These are phyloP conservation scores for Hanleya hanleyi DNA, from an alignment of 2,888 invertebrate species.

Conservation along the genomic window DNA sequence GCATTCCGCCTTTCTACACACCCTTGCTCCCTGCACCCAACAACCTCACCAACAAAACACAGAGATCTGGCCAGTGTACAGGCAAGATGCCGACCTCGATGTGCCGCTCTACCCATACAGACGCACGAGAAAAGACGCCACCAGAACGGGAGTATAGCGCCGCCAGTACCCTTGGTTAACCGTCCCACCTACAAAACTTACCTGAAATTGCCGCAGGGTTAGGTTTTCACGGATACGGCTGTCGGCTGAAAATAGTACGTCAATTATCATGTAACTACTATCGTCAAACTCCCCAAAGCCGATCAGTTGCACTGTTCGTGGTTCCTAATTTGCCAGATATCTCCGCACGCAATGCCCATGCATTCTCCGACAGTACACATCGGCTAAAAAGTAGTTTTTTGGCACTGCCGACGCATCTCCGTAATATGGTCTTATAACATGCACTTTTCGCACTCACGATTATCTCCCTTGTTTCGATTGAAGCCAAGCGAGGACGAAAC, in stretches of 20 bases:
- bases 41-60: constrained; percentile 11
- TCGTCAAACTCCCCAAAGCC: too few relatives aligned
- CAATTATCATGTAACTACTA: constrained; percentile 1
- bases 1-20: not conserved
- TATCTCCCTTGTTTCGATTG: too few relatives aligned
- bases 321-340: too few relatives aligned
- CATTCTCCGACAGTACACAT: too few relatives aligned
- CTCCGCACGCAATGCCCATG: too few relatives aligned
- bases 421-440: too few relatives aligned
- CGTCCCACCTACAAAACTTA: not conserved
- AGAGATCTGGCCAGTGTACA: not conserved
- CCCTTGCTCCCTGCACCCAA: not conserved
- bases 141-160: not conserved
- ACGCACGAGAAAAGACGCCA: constrained; percentile 1
- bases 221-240: not conserved
- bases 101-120: constrained; percentile 4
- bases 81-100: not conserved
- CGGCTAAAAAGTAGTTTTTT: too few relatives aligned
- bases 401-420: too few relatives aligned
- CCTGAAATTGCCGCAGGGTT: too few relatives aligned
- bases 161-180: not conserved
- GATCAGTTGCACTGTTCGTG: too few relatives aligned
- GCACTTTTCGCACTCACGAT: too few relatives aligned
- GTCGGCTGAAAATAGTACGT: constrained; percentile 5
- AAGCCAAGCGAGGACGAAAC: too few relatives aligned